Percentiles rank a stretch among this genome's conserved stretches.
Evolutionary conservation across 2,113 vertebrate genomes (phyloP).

Genomic region (Sceloporus undulatus): DNA sequence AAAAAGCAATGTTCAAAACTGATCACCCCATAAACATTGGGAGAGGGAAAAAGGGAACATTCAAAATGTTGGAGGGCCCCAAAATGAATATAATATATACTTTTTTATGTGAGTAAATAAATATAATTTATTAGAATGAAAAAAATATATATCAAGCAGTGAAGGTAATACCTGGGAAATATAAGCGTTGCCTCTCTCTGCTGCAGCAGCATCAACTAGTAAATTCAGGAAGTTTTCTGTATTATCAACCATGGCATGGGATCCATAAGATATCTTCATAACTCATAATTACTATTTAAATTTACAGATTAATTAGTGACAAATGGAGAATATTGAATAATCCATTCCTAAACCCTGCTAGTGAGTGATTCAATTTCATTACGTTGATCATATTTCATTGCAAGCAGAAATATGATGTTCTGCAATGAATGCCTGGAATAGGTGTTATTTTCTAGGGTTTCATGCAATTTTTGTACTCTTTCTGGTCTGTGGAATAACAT

Average conservation of each 20-base stretch:
- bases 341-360: conserved; percentile 45
- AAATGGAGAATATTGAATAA: conserved; percentile 46
- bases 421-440: conserved; percentile 4
- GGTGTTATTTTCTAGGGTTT: conserved; percentile 6
- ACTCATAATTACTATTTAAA: conserved; percentile 36
- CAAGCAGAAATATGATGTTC: conserved; percentile 27
- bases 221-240: conserved; percentile 33
- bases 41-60: not conserved
- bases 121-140: conserved; percentile 50
- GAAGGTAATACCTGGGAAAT: conserved; percentile 41
- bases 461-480: conserved; percentile 3
- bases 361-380: conserved; percentile 46
- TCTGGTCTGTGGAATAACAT: not conserved
- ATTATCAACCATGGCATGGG: conserved; percentile 16
- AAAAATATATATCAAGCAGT: conserved; percentile 55
- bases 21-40: conserved; percentile 22
- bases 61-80: conserved; percentile 21
- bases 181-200: conserved; percentile 10
- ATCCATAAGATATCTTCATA: conserved; percentile 50
- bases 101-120: conserved; percentile 47
- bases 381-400: conserved; percentile 18
- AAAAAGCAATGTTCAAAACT: conserved; percentile 21
- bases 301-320: conserved; percentile 41
- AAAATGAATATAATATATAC: conserved; percentile 34
- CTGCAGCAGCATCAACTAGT: conserved; percentile 30